Base-by-base conservation (phyloP, 2,113 vertebrate species). In the Hemicordylus capensis region DNA sequence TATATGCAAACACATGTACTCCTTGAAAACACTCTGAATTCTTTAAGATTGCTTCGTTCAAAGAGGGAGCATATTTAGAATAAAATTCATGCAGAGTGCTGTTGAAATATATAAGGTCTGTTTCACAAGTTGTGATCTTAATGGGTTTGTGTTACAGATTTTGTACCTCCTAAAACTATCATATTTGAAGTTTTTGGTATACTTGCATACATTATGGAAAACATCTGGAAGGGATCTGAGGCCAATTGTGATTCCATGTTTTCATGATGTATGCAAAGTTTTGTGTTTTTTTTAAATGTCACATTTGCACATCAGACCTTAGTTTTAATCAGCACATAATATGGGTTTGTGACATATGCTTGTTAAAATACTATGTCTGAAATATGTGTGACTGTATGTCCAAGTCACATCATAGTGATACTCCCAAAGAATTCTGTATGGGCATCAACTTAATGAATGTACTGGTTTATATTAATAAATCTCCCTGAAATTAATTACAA, bases 381-480 rank as follows among this genome's bases (percentile, higher is more conserved):
- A n/a, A n/a, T n/a, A n/a, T n/a, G n/a, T 89, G 89, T 89, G 95
- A 93, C 94, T 95, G 94, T 64, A 19, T 19, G 14, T 64, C 26
- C 95, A 93, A 93, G 93, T 92, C 92, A 92, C 89, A 90, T 90
- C 94, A 88, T 92, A 92, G 89, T 92, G 91, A 92, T 91, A 93
- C 95, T 95, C 91, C 87, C 90, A 95, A 91, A 89, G 90, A 96
- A 95, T 93, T 95, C 86, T 80, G 84, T 90, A 93, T 92, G 89
- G 88, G 82, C 90, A 91, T 92, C n/a, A 63, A 6, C 85, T 94
- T 91, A 93, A 94, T 94, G 91, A 74, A 93, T 94, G n/a, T 92
- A 90, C 80, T 76, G 80, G 48, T 85, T 94, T 92, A 91, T 94
- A 96, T 95, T 94, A 95, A 94, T 92, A 94, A 95, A 93, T 88